Evolutionary conservation across 2,888 invertebrate species (phyloP).

Genomic region (Julus scandinavius): DNA sequence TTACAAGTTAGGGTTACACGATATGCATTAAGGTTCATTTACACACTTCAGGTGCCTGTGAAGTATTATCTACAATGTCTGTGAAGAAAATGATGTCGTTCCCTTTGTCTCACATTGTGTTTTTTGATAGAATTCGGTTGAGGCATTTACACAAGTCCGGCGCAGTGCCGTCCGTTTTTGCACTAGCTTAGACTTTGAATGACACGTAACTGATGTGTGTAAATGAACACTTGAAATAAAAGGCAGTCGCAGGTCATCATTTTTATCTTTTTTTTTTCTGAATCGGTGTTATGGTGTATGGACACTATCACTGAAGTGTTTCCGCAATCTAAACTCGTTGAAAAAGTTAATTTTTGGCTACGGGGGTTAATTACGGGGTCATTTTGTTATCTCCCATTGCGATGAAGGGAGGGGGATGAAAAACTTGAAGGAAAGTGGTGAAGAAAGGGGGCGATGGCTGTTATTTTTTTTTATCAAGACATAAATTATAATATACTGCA

Average conservation of each 20-base stretch:
- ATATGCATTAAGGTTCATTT: neutral
- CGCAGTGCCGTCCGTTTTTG: too few relatives aligned
- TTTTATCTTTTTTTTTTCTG: neutral
- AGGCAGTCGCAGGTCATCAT: neutral
- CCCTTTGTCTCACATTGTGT: too few relatives aligned
- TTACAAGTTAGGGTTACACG: neutral
- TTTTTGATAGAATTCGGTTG: too few relatives aligned
- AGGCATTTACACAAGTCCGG: too few relatives aligned
- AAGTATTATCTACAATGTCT: too few relatives aligned
- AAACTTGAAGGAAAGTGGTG: neutral
- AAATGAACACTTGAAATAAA: too few relatives aligned
- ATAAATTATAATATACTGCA: neutral
- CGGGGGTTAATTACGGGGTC: neutral
- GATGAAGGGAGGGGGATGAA: neutral
- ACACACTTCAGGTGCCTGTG: too few relatives aligned
- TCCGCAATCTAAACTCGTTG: neutral
- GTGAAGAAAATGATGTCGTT: too few relatives aligned
- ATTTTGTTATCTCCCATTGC: conserved; percentile 1
- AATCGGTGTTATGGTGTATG: neutral
- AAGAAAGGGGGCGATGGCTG: neutral
- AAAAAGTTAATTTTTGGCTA: neutral
- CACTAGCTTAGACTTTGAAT: too few relatives aligned
- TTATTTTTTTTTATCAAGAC: conserved; percentile 20
- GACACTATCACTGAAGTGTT: neutral
- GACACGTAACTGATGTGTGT: too few relatives aligned